A percentile compares a stretch with the other conserved stretches of the same genome.
Conservation (phyloP, 2,888 invertebrate species). For the Morpho achilles region DNA sequence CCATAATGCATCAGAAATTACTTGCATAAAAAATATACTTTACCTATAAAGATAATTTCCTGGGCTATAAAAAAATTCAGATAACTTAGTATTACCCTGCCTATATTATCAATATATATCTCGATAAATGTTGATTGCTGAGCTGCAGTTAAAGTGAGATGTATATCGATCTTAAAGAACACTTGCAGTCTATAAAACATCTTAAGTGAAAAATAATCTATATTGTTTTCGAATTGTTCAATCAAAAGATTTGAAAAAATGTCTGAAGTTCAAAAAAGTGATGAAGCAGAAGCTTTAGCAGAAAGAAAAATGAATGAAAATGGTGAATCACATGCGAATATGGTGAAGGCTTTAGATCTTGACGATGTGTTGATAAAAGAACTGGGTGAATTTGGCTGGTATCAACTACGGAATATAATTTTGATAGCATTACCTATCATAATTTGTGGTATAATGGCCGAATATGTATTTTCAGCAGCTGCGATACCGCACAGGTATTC, state of each 20-base stretch:
- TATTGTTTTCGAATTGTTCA: too few relatives aligned
- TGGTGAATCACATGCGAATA: background rate
- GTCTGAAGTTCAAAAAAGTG: background rate
- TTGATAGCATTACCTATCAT: conserved; percentile 10
- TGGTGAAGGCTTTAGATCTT: conserved; percentile 3
- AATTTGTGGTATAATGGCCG: conserved; percentile 2
- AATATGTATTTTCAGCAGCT: conserved; percentile 12
- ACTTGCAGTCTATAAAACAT: too few relatives aligned
- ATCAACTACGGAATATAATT: conserved; percentile 10
- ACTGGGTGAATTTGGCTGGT: conserved; percentile 15
- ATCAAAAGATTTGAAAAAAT: background rate
- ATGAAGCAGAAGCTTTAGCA: background rate
- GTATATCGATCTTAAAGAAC: too few relatives aligned
- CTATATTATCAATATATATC: too few relatives aligned
- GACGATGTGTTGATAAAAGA: conserved; percentile 14
- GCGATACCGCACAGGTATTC: conserved; percentile 34
- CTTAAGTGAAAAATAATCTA: too few relatives aligned
- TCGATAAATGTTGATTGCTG: too few relatives aligned
- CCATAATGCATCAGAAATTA: too few relatives aligned
- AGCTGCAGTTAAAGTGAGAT: too few relatives aligned
- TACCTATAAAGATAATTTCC: too few relatives aligned
- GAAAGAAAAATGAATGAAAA: background rate
- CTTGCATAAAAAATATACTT: too few relatives aligned
- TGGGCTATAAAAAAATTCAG: background rate
- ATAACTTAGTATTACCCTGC: conserved; percentile 5